Evolutionary conservation across 2,113 vertebrate genomes (phyloP), one percentile per base, ranked within the genome.

Genomic region (Takifugu flavidus): DNA sequence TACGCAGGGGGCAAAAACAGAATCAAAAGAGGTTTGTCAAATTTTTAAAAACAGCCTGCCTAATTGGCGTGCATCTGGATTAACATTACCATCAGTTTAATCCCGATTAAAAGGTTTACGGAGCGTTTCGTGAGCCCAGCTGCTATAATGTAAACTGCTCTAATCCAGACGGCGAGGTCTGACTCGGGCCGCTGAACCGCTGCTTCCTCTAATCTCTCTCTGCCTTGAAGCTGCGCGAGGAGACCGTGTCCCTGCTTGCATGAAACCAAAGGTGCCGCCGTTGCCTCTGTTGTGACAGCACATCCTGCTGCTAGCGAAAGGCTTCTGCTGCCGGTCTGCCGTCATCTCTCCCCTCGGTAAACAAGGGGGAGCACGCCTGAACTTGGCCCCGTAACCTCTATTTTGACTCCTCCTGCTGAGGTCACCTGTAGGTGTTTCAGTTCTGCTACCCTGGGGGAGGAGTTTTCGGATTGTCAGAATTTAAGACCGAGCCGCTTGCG

Each of bases 201-300:
- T 61, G 68, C 90, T 92, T 50, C 86, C 90, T 89, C 88, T 94
- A 93, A 95, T 94, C 91, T 92, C 78, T 59, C 52, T 91, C 61
- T 91, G 88, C 91, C 92, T 92, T 74, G 83, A 91, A 93, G 92
- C 91, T 82, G 86, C 86, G 89, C 87, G 69, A 73, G 79, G 83
- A 84, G 85, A 80, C 91, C 86, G 62, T 91, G 92, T 90, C 91
- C 87, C 88, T 92, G 91, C 93, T 90, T 91, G 92, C 88, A 87
- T 90, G 86, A 89, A 87, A 90, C 88, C 91, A 62, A 70, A 60
- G 63, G 26, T 59, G 60, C 66, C 86, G 79, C 80, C 72, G 57
- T 51, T 79, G 55, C 54, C n/a, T 67, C 53, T 72, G 59, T 50
- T 42, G 55, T 70, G 65, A 78, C 46, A 34, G 57, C 2, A 7